Evolutionary conservation across 1,140 invertebrate species (phyloP).

Genomic region (Bombus balteatus): DNA sequence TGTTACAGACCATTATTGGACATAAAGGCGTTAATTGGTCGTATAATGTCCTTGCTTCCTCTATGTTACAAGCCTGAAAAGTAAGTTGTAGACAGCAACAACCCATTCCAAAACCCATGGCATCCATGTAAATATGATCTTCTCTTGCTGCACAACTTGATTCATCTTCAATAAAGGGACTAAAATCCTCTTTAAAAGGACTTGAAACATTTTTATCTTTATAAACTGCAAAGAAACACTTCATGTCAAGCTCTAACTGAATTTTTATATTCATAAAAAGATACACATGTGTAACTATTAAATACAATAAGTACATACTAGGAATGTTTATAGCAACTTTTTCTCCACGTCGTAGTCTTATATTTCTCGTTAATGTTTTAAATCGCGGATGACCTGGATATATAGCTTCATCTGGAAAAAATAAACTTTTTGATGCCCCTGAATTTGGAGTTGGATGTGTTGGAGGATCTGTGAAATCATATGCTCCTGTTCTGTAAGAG

Average conservation of each 20-base stretch:
- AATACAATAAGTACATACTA: slow-evolving; percentile 84
- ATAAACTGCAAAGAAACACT: slow-evolving; percentile 87
- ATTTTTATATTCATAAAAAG: background rate
- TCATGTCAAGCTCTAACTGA: slow-evolving; percentile 1
- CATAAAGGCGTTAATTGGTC: slow-evolving; percentile 98
- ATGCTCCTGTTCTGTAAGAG: slow-evolving; percentile 90
- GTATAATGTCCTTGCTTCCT: slow-evolving; percentile 97
- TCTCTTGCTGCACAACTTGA: slow-evolving; percentile 87
- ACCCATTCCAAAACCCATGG: slow-evolving; percentile 99
- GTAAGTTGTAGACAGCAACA: slow-evolving; percentile 98
- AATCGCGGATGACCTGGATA: slow-evolving; percentile 97
- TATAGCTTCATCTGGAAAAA: slow-evolving; percentile 98
- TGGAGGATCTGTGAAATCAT: slow-evolving; percentile 94
- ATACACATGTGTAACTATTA: background rate
- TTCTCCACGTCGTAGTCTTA: slow-evolving; percentile 93
- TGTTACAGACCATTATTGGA: slow-evolving; percentile 94
- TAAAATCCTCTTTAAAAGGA: slow-evolving; percentile 90
- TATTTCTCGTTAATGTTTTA: slow-evolving; percentile 96
- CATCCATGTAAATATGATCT: slow-evolving; percentile 98
- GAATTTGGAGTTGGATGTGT: slow-evolving; percentile 87
- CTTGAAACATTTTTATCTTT: slow-evolving; percentile 91
- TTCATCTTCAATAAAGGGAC: slow-evolving; percentile 87
- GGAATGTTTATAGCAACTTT: slow-evolving; percentile 99
- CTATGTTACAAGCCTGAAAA: slow-evolving; percentile 98
- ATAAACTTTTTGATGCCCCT: slow-evolving; percentile 93